phyloP scores from a whole-genome alignment of 2,888 invertebrate species.

The Acanthosepion esculentum region DNA sequence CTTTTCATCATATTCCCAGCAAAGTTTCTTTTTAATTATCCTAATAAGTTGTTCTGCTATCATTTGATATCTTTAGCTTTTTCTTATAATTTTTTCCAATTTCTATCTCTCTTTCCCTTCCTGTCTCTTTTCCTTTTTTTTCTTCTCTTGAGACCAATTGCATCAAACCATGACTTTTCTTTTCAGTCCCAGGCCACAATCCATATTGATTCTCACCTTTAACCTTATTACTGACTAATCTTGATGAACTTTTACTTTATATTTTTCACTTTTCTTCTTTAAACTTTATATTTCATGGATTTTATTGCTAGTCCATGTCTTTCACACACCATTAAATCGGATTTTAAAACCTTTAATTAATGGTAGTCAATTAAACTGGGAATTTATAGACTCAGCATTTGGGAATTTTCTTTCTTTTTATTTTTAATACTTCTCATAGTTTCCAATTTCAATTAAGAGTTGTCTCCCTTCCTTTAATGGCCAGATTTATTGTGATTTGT shows the following conservation, averaged over 20 bases:
- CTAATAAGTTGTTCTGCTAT: neutral
- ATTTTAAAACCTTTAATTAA: conserved; percentile 33
- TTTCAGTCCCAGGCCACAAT: neutral
- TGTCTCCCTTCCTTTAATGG: conserved; percentile 14
- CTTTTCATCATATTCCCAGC: neutral
- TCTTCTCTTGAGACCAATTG: neutral
- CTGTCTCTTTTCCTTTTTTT: neutral
- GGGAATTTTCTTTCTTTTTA: neutral
- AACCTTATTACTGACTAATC: neutral
- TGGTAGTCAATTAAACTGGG: neutral
- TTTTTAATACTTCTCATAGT: neutral
- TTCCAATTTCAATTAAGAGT: neutral
- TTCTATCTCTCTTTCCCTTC: neutral
- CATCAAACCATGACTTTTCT: neutral
- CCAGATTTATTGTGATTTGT: neutral
- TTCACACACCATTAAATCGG: conserved; percentile 24
- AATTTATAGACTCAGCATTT: neutral
- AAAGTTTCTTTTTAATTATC: neutral
- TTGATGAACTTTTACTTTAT: neutral
- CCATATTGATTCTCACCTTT: neutral
- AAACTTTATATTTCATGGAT: neutral
- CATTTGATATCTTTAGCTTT: neutral
- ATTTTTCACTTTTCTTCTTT: neutral
- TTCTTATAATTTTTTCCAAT: neutral
- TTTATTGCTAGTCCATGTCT: neutral